Conservation (phyloP, 64 coral and sea anemone species). For the Stichodactyla mertensii region DNA sequence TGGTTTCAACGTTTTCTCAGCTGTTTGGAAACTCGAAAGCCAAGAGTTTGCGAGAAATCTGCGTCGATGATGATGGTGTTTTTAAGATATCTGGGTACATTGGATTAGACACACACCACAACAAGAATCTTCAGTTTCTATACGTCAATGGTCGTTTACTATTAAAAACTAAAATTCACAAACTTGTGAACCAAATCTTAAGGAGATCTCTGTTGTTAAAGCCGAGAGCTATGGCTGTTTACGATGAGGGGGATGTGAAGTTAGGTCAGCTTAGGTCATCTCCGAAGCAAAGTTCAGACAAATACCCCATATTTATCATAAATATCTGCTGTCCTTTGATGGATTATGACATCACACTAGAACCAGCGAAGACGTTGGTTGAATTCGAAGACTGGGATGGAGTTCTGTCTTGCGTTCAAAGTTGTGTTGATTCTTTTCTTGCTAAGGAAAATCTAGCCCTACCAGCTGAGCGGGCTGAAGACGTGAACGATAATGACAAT, state of each 20-base stretch:
- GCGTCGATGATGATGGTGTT: constrained; percentile 13
- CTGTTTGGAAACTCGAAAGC: constrained; percentile 81
- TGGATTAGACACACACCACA: constrained; percentile 57
- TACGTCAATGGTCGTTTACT: constrained; percentile 81
- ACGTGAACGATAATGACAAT: not conserved
- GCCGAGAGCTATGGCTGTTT: not conserved
- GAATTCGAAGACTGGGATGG: constrained; percentile 92
- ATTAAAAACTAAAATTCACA: constrained; percentile 89
- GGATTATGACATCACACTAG: constrained; percentile 82
- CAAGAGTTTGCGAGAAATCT: constrained; percentile 58
- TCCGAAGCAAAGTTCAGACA: constrained; percentile 41
- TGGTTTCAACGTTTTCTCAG: constrained; percentile 78
- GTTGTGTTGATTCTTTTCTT: constrained; percentile 70
- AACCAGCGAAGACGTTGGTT: constrained; percentile 89
- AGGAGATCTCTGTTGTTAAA: constrained; percentile 51
- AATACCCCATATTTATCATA: constrained; percentile 70
- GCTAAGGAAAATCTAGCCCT: not conserved
- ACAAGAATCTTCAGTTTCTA: constrained; percentile 82
- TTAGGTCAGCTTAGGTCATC: not conserved
- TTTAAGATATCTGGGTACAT: constrained; percentile 65
- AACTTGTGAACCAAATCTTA: constrained; percentile 65
- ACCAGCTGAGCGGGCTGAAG: not conserved
- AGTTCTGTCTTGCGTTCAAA: constrained; percentile 51
- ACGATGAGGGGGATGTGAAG: constrained; percentile 7
- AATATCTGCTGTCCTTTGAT: constrained; percentile 67